These are phyloP conservation scores for Peromyscus maniculatus DNA, from an alignment of 2,113 vertebrate genomes.

Conservation along the genomic window DNA sequence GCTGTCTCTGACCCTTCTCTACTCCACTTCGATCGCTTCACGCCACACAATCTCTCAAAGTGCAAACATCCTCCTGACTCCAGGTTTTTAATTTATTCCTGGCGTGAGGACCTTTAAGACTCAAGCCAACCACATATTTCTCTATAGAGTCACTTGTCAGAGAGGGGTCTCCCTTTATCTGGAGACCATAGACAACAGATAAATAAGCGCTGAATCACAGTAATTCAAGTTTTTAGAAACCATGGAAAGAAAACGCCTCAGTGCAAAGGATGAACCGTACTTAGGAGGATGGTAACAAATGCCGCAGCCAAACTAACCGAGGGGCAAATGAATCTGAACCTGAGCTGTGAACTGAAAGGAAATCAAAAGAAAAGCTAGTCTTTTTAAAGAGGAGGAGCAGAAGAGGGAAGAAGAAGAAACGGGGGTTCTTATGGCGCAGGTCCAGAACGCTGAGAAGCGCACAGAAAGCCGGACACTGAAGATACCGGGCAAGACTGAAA, in stretches of 20 bases:
- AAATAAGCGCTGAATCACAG: not conserved
- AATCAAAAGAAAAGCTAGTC: not conserved
- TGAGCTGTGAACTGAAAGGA: not conserved
- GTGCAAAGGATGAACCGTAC: not conserved
- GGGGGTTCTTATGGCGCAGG: not conserved
- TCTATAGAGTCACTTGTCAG: not conserved
- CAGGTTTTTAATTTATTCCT: not conserved
- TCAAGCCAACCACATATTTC: not conserved
- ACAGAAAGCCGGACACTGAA: conserved; percentile 5
- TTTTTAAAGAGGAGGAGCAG: not conserved
- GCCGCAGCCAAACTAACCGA: not conserved
- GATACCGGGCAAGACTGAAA: not conserved
- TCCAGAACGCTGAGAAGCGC: not conserved
- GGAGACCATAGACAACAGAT: not conserved
- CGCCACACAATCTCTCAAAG: not conserved
- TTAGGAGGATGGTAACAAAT: not conserved
- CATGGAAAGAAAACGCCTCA: not conserved
- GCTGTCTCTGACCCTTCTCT: not conserved
- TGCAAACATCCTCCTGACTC: not conserved
- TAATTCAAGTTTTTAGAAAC: not conserved
- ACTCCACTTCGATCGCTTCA: not conserved
- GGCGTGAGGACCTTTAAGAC: not conserved
- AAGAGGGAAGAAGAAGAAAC: not conserved
- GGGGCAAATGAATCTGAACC: not conserved
- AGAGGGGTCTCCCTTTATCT: conserved; percentile 8